phyloP scores from a whole-genome alignment of 2,113 vertebrate species.

The Pangasianodon gigas region DNA sequence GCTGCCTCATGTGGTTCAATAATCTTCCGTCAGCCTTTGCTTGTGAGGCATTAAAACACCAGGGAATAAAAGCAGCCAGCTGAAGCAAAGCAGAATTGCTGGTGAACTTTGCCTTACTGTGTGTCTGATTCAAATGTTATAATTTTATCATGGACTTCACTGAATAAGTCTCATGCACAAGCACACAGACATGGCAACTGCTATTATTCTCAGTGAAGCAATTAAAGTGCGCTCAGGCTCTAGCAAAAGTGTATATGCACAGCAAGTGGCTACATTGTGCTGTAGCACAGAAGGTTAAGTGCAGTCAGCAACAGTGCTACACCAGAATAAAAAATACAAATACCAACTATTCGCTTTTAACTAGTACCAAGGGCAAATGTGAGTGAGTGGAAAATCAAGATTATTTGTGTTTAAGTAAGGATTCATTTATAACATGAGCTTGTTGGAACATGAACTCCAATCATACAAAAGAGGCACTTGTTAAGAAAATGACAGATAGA shows the following conservation, averaged over 20 bases:
- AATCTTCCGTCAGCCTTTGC: constrained; percentile 21
- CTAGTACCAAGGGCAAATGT: constrained; percentile 12
- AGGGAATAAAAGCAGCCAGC: background rate
- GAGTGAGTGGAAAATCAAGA: constrained; percentile 2
- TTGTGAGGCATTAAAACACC: constrained; percentile 26
- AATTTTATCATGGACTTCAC: constrained; percentile 22
- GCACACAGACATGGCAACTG: constrained; percentile 18
- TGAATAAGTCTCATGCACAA: constrained; percentile 39
- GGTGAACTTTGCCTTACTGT: constrained; percentile 21
- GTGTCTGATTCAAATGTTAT: constrained; percentile 28
- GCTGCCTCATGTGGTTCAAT: constrained; percentile 15
- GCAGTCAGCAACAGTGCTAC: constrained; percentile 32
- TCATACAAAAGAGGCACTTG: background rate
- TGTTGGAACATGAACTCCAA: background rate
- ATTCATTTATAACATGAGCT: background rate
- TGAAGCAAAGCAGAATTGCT: background rate
- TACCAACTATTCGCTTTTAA: constrained; percentile 31
- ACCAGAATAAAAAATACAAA: constrained; percentile 30
- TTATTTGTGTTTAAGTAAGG: background rate
- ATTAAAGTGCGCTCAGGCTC: constrained; percentile 41
- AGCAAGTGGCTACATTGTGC: constrained; percentile 44
- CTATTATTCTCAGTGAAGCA: constrained; percentile 37
- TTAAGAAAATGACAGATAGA: background rate
- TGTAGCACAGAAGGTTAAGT: constrained; percentile 52
- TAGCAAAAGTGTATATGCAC: constrained; percentile 28